A percentile compares a stretch with the other conserved stretches of the same genome.
Conservation (phyloP, 2,888 invertebrate species). For the Camponotus fellah region DNA sequence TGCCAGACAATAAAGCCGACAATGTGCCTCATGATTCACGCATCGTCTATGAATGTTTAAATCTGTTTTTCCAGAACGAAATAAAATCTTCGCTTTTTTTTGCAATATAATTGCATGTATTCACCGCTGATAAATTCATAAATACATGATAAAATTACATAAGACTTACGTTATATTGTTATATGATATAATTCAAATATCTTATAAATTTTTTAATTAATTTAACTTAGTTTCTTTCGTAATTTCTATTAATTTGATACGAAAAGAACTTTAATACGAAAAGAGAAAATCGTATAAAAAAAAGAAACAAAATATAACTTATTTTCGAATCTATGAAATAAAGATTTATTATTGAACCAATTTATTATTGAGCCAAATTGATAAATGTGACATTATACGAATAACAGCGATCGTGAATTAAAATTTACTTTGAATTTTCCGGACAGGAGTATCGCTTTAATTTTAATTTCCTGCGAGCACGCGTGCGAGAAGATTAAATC, state of each 20-base stretch:
- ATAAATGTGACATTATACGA: not conserved
- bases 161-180: not conserved
- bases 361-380: constrained; percentile 16
- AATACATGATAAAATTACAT: constrained; percentile 1
- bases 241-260: not conserved
- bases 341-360: not conserved
- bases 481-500: constrained; percentile 45
- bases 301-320: constrained; percentile 3
- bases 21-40: constrained; percentile 20
- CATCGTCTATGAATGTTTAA: not conserved
- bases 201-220: not conserved
- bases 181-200: not conserved
- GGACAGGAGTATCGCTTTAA: constrained; percentile 17
- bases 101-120: not conserved
- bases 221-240: not conserved
- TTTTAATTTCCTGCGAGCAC: constrained; percentile 44
- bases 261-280: not conserved
- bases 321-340: constrained; percentile 10
- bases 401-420: constrained; percentile 15
- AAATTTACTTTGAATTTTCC: constrained; percentile 14
- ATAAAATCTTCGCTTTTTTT: not conserved
- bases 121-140: not conserved
- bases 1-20: constrained; percentile 7
- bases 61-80: not conserved
- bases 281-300: not conserved